Conservation (phyloP, 2,797 vertebrate species). For the Anguilla megastoma region DNA sequence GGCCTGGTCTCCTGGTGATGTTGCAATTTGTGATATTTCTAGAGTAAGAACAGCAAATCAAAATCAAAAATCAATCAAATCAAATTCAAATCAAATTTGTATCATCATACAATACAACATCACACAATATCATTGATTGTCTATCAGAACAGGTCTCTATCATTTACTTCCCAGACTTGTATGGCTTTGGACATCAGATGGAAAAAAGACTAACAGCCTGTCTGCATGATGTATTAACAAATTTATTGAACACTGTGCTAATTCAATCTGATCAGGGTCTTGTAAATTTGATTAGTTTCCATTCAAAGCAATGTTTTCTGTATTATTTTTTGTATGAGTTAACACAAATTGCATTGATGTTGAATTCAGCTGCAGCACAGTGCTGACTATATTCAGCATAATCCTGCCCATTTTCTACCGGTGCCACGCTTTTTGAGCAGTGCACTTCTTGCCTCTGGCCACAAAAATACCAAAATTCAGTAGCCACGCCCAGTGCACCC, state of each 20-base stretch:
- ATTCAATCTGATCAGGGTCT: conserved; percentile 33
- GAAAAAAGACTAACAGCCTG: neutral
- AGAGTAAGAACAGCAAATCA: neutral
- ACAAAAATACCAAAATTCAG: too few species aligned
- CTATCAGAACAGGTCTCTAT: conserved; percentile 21
- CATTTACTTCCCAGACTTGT: conserved; percentile 5
- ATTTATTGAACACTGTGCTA: conserved; percentile 20
- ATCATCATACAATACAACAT: neutral
- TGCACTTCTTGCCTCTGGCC: too few species aligned
- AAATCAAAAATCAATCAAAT: neutral
- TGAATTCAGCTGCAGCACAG: neutral
- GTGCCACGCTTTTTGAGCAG: too few species aligned
- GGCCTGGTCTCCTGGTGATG: neutral
- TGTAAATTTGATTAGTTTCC: conserved; percentile 26
- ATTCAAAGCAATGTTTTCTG: conserved; percentile 17
- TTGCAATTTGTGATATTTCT: neutral
- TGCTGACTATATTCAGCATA: too few species aligned
- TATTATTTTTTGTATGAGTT: neutral
- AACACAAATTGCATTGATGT: neutral
- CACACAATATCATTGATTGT: conserved; percentile 22
- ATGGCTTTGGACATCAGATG: neutral
- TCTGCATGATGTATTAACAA: conserved; percentile 27
- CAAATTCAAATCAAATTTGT: neutral
- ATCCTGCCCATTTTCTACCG: too few species aligned
- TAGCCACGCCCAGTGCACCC: too few species aligned